Conservation (phyloP, 2,113 vertebrate genomes). For the Gallinago paraguaiae region DNA sequence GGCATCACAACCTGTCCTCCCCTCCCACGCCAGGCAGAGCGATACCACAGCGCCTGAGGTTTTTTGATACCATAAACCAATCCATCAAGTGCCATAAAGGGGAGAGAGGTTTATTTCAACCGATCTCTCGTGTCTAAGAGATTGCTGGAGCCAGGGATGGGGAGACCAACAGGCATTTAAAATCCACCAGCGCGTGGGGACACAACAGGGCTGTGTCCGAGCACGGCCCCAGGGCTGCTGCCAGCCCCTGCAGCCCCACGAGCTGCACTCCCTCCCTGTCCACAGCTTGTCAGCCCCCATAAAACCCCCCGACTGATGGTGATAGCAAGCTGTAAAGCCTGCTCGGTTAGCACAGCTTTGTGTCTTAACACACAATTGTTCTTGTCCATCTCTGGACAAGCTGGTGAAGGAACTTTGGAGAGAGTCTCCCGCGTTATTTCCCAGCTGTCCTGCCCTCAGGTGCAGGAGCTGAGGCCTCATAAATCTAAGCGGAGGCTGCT, state of each 20-base stretch:
- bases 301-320: not conserved
- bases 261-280: not conserved
- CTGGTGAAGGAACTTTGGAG: not conserved
- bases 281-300: not conserved
- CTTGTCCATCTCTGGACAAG: not conserved
- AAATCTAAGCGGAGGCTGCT: not conserved
- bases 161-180: not conserved
- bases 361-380: not conserved
- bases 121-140: not conserved
- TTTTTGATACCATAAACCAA: accelerated
- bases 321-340: not conserved
- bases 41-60: not conserved
- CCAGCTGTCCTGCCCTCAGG: not conserved
- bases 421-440: not conserved
- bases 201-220: not conserved
- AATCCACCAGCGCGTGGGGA: accelerated
- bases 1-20: not conserved
- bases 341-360: not conserved
- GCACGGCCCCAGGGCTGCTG: not conserved
- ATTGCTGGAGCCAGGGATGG: accelerated
- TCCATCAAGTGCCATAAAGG: accelerated
- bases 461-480: not conserved
- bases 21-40: not conserved
- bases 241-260: not conserved
- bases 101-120: not conserved